Evolutionary conservation across 2,888 invertebrate genomes (phyloP), one percentile per base, ranked within the genome.

Genomic region (Drosophila borborema): DNA sequence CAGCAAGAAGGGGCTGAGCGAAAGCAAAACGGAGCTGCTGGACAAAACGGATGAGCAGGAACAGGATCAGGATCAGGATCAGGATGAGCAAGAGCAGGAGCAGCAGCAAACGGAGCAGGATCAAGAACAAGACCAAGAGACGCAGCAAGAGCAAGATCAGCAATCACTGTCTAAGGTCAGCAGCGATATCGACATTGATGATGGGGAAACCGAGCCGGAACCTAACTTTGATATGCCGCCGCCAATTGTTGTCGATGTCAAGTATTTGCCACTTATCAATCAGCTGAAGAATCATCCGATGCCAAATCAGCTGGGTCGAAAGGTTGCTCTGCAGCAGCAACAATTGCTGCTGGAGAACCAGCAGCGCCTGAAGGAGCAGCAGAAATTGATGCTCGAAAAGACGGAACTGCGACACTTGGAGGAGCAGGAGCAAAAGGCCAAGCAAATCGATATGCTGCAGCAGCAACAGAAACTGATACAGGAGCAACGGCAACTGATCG

Each of bases 211-310:
- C 40, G 40, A 40, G n/a, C 40, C 7, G 31, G 43, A 41, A 16
- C n/a, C 2, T 0, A 20, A 55, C 1, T 49, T 46, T 28, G 31
- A 68, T 16, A 7, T 41, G 55, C 72, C 64, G 28, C 89, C 89
- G 12, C 72, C 77, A 16, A 58, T 89, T 9, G 63, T 70, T n/a
- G 61, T 87, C 1, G 48, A 70, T 5, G 58, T 65, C 6, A 76
- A 87, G 9, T 87, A 82, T 49, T 66, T 63, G 61, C 38, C 87
- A 0, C 59, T 85, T 34, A 48, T 86, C 16, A 58, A 72, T 36
- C 46, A 80, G 54, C 49, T 89, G 0, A 53, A 49, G 6, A 62
- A 65, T 5, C 53, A 80, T 77, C 56, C 73, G 18, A 3, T 80
- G 66, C 63, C 79, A 9, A 16, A 46, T 10, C 55, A 62, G 48